Evolutionary conservation across 2,797 vertebrate species (phyloP), one percentile per base, ranked within the genome.

Genomic region (Hoplostethus mediterraneus): DNA sequence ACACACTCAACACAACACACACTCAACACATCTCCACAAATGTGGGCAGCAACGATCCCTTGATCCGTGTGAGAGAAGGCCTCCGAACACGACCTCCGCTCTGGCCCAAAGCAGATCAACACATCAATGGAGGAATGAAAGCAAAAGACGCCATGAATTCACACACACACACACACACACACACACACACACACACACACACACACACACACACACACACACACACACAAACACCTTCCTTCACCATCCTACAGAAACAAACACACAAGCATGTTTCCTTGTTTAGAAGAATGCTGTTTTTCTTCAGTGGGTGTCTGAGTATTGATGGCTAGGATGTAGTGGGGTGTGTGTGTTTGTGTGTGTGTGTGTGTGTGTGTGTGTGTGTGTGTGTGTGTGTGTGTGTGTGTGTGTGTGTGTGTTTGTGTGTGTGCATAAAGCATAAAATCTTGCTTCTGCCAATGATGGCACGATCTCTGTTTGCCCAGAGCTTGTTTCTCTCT

Each of bases 21-120:
- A 71, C 8, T 2, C 21, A 12, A 54, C 16, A 4, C 12, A 13
- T 45, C 30, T 31, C 31, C 4, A 10, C 30, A 42, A 28, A 57
- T 1, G 10, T 11, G 45, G 14, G 17, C 53, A 31, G 44, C 6
- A 13, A n/a, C 5, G 54, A 44, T 36, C 17, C 63, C 36, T 53
- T 47, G 16, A 59, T 36, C 38, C 42, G 21, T 5, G 42, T 25
- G 25, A n/a, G 3, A 21, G 38, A 67, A 49, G 51, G 53, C 49
- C 56, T 54, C 40, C 30, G 55, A 56, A 49, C 61, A 30, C 38
- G 36, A n/a, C 14, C 21, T 28, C 45, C n/a, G 52, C 31, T 49
- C 64, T 6, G n/a, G 56, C 57, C 53, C 48, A 31, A 52, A 63
- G 48, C 54, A 33, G 64, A 63, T 72, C 54, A 73, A 68, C 47